Conservation (phyloP, 2,888 invertebrate genomes). For the Philaethria dido region DNA sequence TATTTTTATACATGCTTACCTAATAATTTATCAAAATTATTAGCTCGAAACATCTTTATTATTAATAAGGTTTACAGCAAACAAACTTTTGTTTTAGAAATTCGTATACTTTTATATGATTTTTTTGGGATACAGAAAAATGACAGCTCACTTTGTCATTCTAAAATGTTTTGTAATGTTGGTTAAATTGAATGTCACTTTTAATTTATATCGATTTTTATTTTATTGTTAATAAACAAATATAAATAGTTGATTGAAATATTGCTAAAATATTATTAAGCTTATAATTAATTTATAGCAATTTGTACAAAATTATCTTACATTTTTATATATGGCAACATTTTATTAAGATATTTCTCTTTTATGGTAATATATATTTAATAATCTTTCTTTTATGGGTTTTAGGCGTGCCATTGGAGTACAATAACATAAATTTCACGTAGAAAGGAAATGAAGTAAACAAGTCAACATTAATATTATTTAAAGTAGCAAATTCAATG, state of each 20-base stretch:
- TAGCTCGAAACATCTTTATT: slow-evolving; percentile 84
- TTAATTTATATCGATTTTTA: not conserved
- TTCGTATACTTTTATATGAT: slow-evolving; percentile 62
- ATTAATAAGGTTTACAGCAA: slow-evolving; percentile 49
- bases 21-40: slow-evolving; percentile 86
- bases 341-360: not conserved
- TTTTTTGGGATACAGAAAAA: slow-evolving; percentile 70
- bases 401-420: not conserved
- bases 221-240: not conserved
- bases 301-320: not conserved
- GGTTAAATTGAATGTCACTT: slow-evolving; percentile 33
- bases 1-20: slow-evolving; percentile 72
- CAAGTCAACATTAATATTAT: not conserved
- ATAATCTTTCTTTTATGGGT: not conserved
- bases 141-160: slow-evolving; percentile 79
- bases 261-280: not conserved
- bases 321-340: not conserved
- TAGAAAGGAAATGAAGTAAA: not conserved
- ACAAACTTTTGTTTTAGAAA: slow-evolving; percentile 71
- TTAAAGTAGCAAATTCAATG: too few relatives aligned
- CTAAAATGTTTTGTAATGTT: slow-evolving; percentile 48
- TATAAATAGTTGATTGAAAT: not conserved
- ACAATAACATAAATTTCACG: not conserved
- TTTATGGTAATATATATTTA: not conserved
- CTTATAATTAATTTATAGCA: not conserved